Conservation (phyloP, 2,797 vertebrate genomes). For the Tinamus major region DNA sequence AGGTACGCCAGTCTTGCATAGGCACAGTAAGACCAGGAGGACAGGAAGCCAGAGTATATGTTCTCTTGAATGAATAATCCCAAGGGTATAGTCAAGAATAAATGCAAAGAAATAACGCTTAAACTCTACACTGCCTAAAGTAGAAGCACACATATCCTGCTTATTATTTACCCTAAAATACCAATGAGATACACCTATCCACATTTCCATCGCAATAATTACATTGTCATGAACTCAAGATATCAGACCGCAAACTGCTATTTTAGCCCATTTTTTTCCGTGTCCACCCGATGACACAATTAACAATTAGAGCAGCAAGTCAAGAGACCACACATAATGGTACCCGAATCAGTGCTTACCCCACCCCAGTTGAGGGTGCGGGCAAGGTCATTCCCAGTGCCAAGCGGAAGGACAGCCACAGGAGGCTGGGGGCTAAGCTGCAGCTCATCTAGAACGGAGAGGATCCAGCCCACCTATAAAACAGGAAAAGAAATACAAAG, state of each 20-base stretch:
- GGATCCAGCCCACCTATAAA: conserved; percentile 96
- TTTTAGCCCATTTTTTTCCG: background rate
- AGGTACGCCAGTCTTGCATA: background rate
- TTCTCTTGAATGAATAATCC: background rate
- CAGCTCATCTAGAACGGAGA: conserved; percentile 94
- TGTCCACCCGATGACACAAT: background rate
- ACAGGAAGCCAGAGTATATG: background rate
- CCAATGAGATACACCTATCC: background rate
- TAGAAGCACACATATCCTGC: background rate
- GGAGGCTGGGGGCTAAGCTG: conserved; percentile 95
- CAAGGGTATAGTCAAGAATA: background rate
- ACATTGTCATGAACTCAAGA: background rate
- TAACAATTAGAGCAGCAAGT: background rate
- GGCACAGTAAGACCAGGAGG: background rate
- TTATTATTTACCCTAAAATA: background rate
- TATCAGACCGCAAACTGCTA: background rate
- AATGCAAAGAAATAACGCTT: background rate
- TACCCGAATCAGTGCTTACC: conserved; percentile 83
- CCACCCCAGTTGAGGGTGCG: conserved; percentile 99
- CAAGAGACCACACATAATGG: fast-evolving
- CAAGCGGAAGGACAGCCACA: conserved; percentile 96
- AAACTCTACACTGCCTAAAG: background rate
- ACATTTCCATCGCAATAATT: background rate
- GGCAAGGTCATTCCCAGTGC: conserved; percentile 98
- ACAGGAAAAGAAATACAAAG: conserved; percentile 32